Percentiles rank a stretch among this genome's conserved stretches.
Conservation (phyloP, 2,888 invertebrate species). For the Stenoptilia bipunctidactyla region DNA sequence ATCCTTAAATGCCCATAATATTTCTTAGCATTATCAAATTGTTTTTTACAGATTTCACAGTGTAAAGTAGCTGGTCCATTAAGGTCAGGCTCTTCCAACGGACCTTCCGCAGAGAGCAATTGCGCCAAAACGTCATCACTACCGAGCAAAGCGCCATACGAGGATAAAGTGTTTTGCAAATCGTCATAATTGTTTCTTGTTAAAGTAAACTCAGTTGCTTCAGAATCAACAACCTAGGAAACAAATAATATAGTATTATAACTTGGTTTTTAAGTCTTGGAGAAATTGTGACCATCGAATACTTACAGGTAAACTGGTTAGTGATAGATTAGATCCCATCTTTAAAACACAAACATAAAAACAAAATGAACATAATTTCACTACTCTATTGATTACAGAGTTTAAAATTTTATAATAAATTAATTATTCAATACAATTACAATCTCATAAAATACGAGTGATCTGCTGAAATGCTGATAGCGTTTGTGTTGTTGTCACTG, state of each 20-base stretch:
- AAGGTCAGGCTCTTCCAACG: conserved; percentile 52
- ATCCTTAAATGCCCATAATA: conserved; percentile 60
- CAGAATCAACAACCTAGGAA: conserved; percentile 46
- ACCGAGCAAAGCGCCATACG: conserved; percentile 33
- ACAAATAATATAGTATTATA: neutral
- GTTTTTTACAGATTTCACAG: conserved; percentile 56
- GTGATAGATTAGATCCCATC: conserved; percentile 2
- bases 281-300: neutral
- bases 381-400: too few relatives aligned
- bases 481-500: too few relatives aligned
- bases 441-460: too few relatives aligned
- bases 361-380: too few relatives aligned
- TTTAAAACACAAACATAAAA: too few relatives aligned
- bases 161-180: conserved; percentile 30
- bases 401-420: too few relatives aligned
- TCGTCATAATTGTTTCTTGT: conserved; percentile 33
- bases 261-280: neutral
- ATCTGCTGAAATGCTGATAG: too few relatives aligned
- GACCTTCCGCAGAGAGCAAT: conserved; percentile 49
- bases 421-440: too few relatives aligned
- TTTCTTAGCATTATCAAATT: conserved; percentile 59
- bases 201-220: conserved; percentile 26
- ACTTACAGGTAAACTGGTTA: conserved; percentile 3
- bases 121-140: conserved; percentile 54
- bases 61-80: conserved; percentile 55